These are phyloP conservation scores for Pterostichus madidus DNA, from an alignment of 2,888 invertebrate species.

Conservation along the genomic window DNA sequence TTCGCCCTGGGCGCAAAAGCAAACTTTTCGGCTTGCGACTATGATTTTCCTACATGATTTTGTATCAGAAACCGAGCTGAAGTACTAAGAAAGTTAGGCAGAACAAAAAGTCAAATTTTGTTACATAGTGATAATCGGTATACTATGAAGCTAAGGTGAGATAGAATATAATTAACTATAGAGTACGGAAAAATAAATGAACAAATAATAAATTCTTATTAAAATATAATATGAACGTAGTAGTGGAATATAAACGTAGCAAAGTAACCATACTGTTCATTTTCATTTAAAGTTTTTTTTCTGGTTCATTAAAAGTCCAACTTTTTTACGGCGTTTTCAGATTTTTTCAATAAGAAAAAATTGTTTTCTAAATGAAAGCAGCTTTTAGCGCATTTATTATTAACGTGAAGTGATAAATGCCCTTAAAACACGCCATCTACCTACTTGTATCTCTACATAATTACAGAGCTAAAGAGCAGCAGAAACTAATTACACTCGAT, in stretches of 20 bases:
- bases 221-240: no score
- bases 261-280: no score
- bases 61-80: no score
- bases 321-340: not conserved
- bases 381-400: slow-evolving; percentile 31
- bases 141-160: no score
- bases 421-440: slow-evolving; percentile 1
- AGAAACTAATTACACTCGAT: slow-evolving; percentile 59
- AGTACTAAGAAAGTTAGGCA: no score
- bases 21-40: no score
- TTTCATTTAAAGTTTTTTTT: not conserved
- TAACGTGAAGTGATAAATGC: slow-evolving; percentile 30
- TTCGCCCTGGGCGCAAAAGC: no score
- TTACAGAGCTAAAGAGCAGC: slow-evolving; percentile 22
- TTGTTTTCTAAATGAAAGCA: not conserved
- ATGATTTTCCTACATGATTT: no score
- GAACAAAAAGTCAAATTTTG: no score
- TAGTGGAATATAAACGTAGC: no score
- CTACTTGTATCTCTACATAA: slow-evolving; percentile 32
- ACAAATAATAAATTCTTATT: not conserved
- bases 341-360: not conserved
- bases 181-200: not conserved
- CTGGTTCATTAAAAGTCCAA: slow-evolving; percentile 1
- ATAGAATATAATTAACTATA: no score
- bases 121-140: no score